A percentile compares a stretch with the other conserved stretches of the same genome.
These are phyloP conservation scores for Emydura subglobosa DNA, from an alignment of 2,113 vertebrate genomes.

Conservation along the genomic window DNA sequence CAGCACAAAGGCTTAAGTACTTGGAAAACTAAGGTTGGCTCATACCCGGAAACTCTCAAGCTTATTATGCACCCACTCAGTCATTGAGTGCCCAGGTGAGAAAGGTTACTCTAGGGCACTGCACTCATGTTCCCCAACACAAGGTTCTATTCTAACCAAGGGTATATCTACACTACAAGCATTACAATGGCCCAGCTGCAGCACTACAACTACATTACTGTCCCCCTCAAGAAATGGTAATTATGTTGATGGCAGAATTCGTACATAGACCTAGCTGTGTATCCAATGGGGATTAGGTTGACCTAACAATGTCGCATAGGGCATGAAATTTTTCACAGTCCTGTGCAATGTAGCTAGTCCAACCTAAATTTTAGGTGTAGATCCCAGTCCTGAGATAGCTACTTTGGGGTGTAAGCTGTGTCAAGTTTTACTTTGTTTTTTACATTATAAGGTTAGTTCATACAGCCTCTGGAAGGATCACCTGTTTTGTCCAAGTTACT, in stretches of 20 bases:
- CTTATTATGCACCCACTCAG: accelerated
- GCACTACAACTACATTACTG: not conserved
- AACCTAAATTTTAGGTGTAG: not conserved
- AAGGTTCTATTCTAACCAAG: not conserved
- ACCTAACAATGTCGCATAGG: not conserved
- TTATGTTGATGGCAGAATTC: not conserved
- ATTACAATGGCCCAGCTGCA: not conserved
- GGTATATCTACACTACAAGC: not conserved
- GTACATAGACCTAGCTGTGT: not conserved
- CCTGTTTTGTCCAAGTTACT: not conserved
- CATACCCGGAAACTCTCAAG: not conserved
- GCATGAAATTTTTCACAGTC: not conserved
- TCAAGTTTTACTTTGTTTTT: not conserved
- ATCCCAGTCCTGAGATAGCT: not conserved
- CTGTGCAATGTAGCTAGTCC: too few relatives aligned
- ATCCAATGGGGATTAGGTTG: not conserved
- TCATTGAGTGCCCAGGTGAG: accelerated
- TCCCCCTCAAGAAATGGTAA: not conserved
- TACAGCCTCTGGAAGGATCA: not conserved
- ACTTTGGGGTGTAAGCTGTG: not conserved
- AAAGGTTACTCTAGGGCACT: accelerated
- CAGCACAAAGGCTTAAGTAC: not conserved
- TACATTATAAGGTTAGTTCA: not conserved
- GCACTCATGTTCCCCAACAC: not conserved
- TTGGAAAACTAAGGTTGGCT: not conserved